phyloP scores from a whole-genome alignment of 2,888 invertebrate genomes.

The Rhodophaea formosa region DNA sequence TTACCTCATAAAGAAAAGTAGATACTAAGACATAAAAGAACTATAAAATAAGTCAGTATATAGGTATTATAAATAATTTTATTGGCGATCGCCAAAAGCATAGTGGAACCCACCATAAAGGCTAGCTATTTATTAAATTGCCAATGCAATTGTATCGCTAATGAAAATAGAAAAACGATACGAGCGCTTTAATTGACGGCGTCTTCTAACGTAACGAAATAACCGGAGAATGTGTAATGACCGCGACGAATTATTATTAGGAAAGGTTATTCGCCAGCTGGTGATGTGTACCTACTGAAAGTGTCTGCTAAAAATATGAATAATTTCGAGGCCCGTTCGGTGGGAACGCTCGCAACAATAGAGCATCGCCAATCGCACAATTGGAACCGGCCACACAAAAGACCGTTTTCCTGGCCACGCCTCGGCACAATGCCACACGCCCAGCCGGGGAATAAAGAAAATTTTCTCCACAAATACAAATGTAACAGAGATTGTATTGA shows the following conservation, averaged over 20 bases:
- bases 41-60: background rate
- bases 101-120: too few species aligned
- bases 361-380: conserved; percentile 67
- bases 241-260: conserved; percentile 23
- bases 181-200: background rate
- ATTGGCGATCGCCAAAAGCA: too few species aligned
- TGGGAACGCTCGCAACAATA: conserved; percentile 59
- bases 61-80: too few species aligned
- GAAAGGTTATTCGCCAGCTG: conserved; percentile 26
- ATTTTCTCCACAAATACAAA: conserved; percentile 74
- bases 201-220: background rate
- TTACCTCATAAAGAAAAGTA: too few species aligned
- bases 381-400: conserved; percentile 62
- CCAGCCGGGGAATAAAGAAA: conserved; percentile 71
- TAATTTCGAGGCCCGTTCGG: conserved; percentile 39
- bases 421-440: conserved; percentile 71
- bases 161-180: background rate
- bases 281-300: conserved; percentile 21
- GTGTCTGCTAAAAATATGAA: conserved; percentile 29
- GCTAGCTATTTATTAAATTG: background rate
- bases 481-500: conserved; percentile 76
- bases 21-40: too few species aligned
- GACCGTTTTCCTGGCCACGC: conserved; percentile 73
- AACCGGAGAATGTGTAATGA: background rate
- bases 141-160: background rate